Evolutionary conservation across 2,888 invertebrate genomes (phyloP), one percentile per base, ranked within the genome.

Genomic region (Epistrophella euchroma): DNA sequence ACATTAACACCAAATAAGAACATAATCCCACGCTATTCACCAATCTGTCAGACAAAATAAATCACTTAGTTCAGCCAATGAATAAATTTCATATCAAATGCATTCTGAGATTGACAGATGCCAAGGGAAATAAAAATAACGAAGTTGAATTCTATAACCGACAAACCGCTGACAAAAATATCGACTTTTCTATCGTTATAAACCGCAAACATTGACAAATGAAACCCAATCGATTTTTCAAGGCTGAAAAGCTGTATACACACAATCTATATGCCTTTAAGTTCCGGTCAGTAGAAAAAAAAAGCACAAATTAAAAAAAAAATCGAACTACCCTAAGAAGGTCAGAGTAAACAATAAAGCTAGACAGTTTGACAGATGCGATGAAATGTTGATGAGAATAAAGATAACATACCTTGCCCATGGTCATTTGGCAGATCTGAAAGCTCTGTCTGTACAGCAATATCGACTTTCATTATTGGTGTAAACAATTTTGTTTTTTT

Each of bases 371-470:
- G 81, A 85, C 85, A 85, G 81, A 81, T 85, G 70, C 55, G 25
- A 19, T 28, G 10, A 70, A 70, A 70, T 81, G 70, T 62, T 50
- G 62, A 28, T 37, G 40, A 58, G 37, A 19, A 22, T 19, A 7
- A 22, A 13, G 19, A 64, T 28, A 62, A 85, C 85, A 75, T 82
- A 86, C 86, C 82, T 82, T 82, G 82, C 64, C 86, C 86, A 82
- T 82, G 82, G 77, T 71, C 58, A 58, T 3, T 47, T 45, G 86
- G 89, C 89, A 91, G 90, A 86, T 91, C 91, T 43, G 89, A 90
- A 78, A 92, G 89, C 88, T 92, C 92, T 77, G 92, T 92, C 89
- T 92, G 92, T 17, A 92, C 91, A 79, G 91, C 92, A 80, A 92
- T 91, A 89, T 90, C 89, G 73, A 90, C 81, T 89, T 91, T 91